Conservation (phyloP, 1,140 invertebrate genomes). For the Psilanteris sp. region DNA sequence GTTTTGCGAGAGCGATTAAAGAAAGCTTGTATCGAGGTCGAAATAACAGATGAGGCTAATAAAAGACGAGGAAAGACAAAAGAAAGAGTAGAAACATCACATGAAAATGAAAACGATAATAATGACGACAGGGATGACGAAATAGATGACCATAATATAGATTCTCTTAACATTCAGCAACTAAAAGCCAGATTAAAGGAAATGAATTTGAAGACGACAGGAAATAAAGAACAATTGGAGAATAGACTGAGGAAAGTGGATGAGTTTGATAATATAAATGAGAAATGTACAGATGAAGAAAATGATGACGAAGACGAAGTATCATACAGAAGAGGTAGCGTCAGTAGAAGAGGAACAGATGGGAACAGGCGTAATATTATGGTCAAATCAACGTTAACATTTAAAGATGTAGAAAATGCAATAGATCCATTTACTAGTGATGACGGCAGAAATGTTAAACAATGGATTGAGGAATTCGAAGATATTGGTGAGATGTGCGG, state of each 20-base stretch:
- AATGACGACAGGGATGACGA: slow-evolving; percentile 7
- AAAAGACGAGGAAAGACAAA: too few species aligned
- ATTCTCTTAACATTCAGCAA: slow-evolving; percentile 11
- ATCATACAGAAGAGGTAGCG: not conserved
- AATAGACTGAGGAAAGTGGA: not conserved
- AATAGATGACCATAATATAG: slow-evolving; percentile 1
- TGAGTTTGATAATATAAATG: too few species aligned
- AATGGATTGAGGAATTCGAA: slow-evolving; percentile 43
- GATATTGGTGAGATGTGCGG: slow-evolving; percentile 42
- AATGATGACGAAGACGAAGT: not conserved
- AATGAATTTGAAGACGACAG: slow-evolving; percentile 10
- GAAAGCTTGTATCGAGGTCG: not conserved
- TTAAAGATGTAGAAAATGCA: slow-evolving; percentile 56
- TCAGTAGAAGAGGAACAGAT: not conserved
- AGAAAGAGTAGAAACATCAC: too few species aligned
- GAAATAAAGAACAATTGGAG: slow-evolving; percentile 12
- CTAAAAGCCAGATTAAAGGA: slow-evolving; percentile 3
- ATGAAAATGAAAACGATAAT: too few species aligned
- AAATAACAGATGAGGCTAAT: too few species aligned
- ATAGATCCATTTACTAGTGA: slow-evolving; percentile 58
- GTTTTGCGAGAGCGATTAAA: not conserved
- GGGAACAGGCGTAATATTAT: not conserved
- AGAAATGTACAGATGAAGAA: not conserved
- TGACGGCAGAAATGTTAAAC: slow-evolving; percentile 19
- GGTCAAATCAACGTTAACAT: slow-evolving; percentile 9